Base-by-base conservation (phyloP, 1,140 invertebrate species). In the Thaumetopoea pityocampa region DNA sequence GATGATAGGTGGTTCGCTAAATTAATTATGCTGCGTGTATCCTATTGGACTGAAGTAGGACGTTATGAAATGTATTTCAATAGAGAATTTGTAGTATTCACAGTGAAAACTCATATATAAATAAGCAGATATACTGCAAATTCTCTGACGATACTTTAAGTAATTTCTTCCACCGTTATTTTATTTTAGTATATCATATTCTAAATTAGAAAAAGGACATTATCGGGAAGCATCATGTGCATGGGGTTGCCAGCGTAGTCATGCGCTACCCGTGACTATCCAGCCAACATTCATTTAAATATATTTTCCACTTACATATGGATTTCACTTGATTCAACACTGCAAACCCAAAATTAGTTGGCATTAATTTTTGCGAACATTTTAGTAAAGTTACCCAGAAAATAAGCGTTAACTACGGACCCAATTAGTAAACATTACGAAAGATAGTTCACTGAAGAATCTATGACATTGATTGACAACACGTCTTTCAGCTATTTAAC, bases 341-440 rank as follows among this genome's bases (percentile, higher is more conserved):
- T 84, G 80, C 60, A 74, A 82, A 83, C 67, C 74, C 76, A 79
- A 81, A 81, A 83, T 81, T 79, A 79, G 68, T 77, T 44, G 53
- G 58, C 46, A 76, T 79, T 80, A 76, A 63, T 61, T 50, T 36
- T 41, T 48, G 29, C 40, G 36, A 51, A 30, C 43, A 38, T 55
- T 43, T 66, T 58, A 65, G 58, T 51, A 36, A 69, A 68, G 67
- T 60, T 60, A 64, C 59, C 64, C 60, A 56, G 30, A 27, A 16
- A 54, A 27, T 34, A 63, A 60, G 58, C 56, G 43, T 42, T 35
- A 41, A 38, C 45, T 41, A 35, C 27, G 22, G 28, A 29, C 38
- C 15, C 44, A 51, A 56, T 64, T 66, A 58, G 56, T 67, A 57
- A 4, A 42, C 23, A 14, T 42, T 45, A 35, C 22, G 14, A 53